These are phyloP conservation scores for Diachrysia chrysitis DNA, from an alignment of 2,888 invertebrate species.

Conservation along the genomic window DNA sequence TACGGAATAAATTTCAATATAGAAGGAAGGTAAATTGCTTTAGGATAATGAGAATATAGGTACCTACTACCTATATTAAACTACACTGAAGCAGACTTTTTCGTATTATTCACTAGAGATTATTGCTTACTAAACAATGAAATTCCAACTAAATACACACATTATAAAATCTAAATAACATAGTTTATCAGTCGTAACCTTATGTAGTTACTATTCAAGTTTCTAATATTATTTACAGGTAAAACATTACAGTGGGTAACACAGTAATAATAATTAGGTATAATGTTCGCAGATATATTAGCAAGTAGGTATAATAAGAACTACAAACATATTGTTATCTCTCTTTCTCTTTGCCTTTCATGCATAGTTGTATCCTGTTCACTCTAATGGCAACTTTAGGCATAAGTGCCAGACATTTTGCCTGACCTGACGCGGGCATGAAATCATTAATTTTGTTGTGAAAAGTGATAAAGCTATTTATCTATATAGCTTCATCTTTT, in stretches of 20 bases:
- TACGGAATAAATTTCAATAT: neutral
- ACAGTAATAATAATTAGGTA: no score
- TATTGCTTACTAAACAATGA: neutral
- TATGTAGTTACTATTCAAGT: neutral
- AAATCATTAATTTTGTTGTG: no score
- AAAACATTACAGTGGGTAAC: neutral
- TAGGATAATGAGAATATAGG: neutral
- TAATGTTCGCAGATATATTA: no score
- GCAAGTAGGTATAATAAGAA: no score
- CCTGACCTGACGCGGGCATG: no score
- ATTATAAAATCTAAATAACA: constrained; percentile 3
- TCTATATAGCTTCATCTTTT: no score
- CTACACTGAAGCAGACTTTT: neutral
- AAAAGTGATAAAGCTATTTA: no score
- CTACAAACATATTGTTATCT: no score
- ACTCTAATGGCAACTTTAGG: no score
- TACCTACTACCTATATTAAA: neutral
- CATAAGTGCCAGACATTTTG: no score
- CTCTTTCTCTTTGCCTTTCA: no score
- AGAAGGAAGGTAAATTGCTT: neutral
- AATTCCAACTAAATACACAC: neutral
- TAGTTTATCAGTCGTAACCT: constrained; percentile 2
- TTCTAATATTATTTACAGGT: neutral
- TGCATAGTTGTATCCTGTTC: no score
- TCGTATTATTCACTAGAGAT: neutral